Evolutionary conservation across 2,888 invertebrate species (phyloP).

Genomic region (Caradrina clavipalpis): DNA sequence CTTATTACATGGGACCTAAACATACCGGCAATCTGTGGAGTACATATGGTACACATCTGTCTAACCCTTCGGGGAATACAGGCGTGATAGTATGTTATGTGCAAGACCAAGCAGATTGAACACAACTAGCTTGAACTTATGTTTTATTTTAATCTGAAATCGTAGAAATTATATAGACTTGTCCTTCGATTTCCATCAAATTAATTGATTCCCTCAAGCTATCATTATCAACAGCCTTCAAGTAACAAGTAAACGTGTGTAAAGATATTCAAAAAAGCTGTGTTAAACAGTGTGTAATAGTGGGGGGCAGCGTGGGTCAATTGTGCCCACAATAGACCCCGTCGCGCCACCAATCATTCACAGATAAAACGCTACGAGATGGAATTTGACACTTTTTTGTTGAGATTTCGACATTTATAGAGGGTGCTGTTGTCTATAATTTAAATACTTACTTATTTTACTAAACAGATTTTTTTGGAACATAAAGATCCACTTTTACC

Average conservation of each 20-base stretch:
- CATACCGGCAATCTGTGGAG: too few relatives aligned
- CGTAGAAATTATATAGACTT: not conserved
- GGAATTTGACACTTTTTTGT: slow-evolving; percentile 73
- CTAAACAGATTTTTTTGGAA: too few relatives aligned
- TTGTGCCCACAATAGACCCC: slow-evolving; percentile 70
- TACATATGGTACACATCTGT: too few relatives aligned
- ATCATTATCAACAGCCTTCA: slow-evolving; percentile 12
- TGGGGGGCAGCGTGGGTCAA: slow-evolving; percentile 66
- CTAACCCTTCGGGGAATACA: too few relatives aligned
- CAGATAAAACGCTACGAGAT: slow-evolving; percentile 71
- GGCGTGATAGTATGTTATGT: too few relatives aligned
- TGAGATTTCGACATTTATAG: slow-evolving; percentile 62
- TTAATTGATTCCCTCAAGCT: slow-evolving; percentile 20
- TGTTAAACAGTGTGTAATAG: slow-evolving; percentile 44
- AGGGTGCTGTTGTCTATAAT: slow-evolving; percentile 64
- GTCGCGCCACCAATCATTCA: slow-evolving; percentile 74
- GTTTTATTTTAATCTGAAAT: not conserved
- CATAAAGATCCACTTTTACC: too few relatives aligned
- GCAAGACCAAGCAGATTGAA: too few relatives aligned
- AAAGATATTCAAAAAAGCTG: slow-evolving; percentile 59
- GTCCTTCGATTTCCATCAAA: not conserved
- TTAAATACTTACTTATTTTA: too few relatives aligned
- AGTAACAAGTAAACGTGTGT: slow-evolving; percentile 39
- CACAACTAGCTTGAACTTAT: too few relatives aligned
- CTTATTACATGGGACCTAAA: too few relatives aligned